Conservation (phyloP, 2,797 vertebrate genomes). For the Pristis pectinata region DNA sequence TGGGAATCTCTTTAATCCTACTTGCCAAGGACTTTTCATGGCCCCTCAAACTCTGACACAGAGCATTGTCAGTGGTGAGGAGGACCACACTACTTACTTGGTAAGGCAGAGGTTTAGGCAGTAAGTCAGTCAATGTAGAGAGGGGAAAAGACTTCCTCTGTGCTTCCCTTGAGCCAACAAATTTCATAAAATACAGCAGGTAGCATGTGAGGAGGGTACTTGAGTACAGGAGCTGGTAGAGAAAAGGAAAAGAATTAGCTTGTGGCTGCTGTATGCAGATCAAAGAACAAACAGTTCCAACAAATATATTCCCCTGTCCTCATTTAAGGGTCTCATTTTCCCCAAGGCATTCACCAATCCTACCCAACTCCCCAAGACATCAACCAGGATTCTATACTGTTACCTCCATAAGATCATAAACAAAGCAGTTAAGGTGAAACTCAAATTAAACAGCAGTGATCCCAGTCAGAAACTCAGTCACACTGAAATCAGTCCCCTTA, state of each 20-base stretch:
- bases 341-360: not conserved
- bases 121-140: conserved; percentile 60
- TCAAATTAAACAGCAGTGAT: not conserved
- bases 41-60: no score
- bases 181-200: conserved; percentile 68
- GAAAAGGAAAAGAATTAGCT: conserved; percentile 33
- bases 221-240: conserved; percentile 71
- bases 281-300: not conserved
- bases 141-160: conserved; percentile 73
- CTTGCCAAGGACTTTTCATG: no score
- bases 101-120: conserved; percentile 62
- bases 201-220: conserved; percentile 78
- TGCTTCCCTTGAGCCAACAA: conserved; percentile 74
- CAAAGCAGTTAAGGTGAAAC: not conserved
- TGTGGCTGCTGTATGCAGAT: not conserved
- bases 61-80: not conserved
- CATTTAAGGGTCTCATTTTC: not conserved
- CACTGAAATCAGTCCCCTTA: not conserved
- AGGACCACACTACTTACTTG: conserved; percentile 56
- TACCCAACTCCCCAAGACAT: not conserved
- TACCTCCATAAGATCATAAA: not conserved
- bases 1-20: no score
- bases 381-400: not conserved
- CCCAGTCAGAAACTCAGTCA: not conserved
- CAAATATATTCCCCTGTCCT: not conserved